Base-by-base conservation (phyloP, 2,888 invertebrate species). In the Melinopterus prodromus region DNA sequence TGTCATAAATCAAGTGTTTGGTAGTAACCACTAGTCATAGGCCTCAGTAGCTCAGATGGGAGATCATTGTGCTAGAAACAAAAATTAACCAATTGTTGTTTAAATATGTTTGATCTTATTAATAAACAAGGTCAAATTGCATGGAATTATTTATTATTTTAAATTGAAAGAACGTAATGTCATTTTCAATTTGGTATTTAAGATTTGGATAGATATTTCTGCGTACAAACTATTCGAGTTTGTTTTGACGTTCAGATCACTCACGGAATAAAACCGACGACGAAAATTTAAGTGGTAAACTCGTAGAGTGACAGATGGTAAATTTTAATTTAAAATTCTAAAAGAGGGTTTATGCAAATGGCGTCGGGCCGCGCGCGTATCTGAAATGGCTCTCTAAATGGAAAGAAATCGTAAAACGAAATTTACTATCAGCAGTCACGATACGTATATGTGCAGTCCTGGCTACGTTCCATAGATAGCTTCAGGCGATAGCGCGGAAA, bases 401-500 rank as follows among this genome's bases (percentile, higher is more conserved):
- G 74, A 35, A 74, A 74, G 74, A 74, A 74, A 74, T 74, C 74
- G 74, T 74, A 74, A 74, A 74, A 74, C 35, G 35, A 74, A 37
- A 37, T 37, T 74, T 74, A 74, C 36, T 74, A 74, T 74, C 74
- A 37, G 74, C 36, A 74, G 74, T 74, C 74, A 74, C 74, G 74
- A 74, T 74, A 74, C 74, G 74, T 9, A 53, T 53, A 12, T 74
- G 74, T 37, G 35, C 74, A 74, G 14, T 74, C 74, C 37, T 74
- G 74, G 74, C 74, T 74, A 37, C 35, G 36, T 74, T 74, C 74
- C 74, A 74, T 74, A 74, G 74, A 74, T 74, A 74, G 37, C n/a
- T 36, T 36, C 74, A 12, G 74, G 36, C 74, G 74, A 74, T 74
- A 74, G 15, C 35, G 7, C 26, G 74, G 74, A 74, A 74, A 74